Percentiles rank a stretch among this genome's conserved stretches.
Evolutionary conservation across 2,797 vertebrate species (phyloP).

Genomic region (Botia almorhae): DNA sequence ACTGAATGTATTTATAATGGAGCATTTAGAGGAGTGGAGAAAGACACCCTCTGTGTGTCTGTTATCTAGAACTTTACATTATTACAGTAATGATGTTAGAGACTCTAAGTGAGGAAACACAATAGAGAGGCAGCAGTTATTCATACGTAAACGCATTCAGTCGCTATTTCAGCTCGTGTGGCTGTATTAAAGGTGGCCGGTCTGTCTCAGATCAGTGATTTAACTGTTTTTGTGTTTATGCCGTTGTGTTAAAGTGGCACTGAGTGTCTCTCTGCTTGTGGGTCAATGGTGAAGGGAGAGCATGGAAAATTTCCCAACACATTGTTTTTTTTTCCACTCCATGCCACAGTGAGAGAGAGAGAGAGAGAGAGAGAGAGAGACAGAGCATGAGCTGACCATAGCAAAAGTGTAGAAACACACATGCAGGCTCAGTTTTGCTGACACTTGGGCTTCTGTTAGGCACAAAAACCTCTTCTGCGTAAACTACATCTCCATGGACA

Average conservation of each 20-base stretch:
- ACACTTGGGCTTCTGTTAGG: conserved; percentile 19
- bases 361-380: conserved; percentile 24
- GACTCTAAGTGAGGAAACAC: neutral
- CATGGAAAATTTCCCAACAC: conserved; percentile 72
- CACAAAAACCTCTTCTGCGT: conserved; percentile 35
- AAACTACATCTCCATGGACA: conserved; percentile 11
- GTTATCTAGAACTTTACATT: conserved; percentile 7
- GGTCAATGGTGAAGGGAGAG: conserved; percentile 51
- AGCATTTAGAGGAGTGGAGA: conserved; percentile 17
- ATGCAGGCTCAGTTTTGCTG: conserved; percentile 36
- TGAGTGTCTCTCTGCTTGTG: neutral
- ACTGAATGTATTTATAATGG: conserved; percentile 31
- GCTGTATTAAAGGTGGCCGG: neutral
- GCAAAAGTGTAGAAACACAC: conserved; percentile 51
- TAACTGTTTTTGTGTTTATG: neutral
- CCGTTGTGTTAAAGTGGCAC: conserved; percentile 35
- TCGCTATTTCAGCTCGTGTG: neutral
- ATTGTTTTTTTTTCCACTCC: conserved; percentile 68
- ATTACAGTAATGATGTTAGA: conserved; percentile 31
- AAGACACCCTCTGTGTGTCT: conserved; percentile 22
- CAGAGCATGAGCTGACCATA: conserved; percentile 54
- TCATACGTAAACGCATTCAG: neutral
- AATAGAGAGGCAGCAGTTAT: conserved; percentile 12
- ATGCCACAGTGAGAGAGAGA: neutral
- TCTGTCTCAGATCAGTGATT: conserved; percentile 20